Base-by-base conservation (phyloP, 2,888 invertebrate genomes). In the Acrocera orbiculus region DNA sequence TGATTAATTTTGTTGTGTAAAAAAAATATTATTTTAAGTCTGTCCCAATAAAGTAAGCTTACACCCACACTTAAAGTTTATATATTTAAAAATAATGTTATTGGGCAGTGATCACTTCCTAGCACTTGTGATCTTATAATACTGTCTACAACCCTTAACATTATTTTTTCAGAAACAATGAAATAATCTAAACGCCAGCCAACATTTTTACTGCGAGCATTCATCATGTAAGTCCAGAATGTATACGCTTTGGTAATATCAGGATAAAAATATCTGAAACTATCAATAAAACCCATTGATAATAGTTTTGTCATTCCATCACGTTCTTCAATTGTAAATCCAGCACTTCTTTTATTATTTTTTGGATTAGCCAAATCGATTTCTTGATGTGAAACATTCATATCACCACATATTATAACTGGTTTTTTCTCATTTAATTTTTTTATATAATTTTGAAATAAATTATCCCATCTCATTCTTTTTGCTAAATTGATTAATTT, bases 111-210 rank as follows among this genome's bases (percentile, higher is more conserved):
- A 58, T 98, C 96, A 53, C 92, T 93, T 24, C 96, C 96, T 52
- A 70, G 73, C 4, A 93, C 79, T 42, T 78, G 63, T 35, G 68
- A 70, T 30, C 87, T 69, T 44, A 95, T 89, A 15, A 78, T 65
- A 51, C 70, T 81, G 57, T 95, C 93, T 51, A 87, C 86, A 25
- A 96, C 58, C 22, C 77, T 69, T 2, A 76, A 64, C 44, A 74
- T 53, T 16, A 95, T 65, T 34, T 80, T 67, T 48, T 90, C 68
- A 0, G 95, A 93, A 7, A 89, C 63, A 32, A 98, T 67, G 56
- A 87, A 95, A 59, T 98, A 98, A 62, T 98, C 98, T 52, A 98
- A 63, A 48, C 98, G 73, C 93, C 96, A 99, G 56, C 98, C 98
- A 42, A 90, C 71, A 62, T 98, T 90, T 51, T 81, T 90, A 8